These are phyloP conservation scores for Trochalopteron elliotii DNA, from an alignment of 2,113 vertebrate species.

Conservation along the genomic window DNA sequence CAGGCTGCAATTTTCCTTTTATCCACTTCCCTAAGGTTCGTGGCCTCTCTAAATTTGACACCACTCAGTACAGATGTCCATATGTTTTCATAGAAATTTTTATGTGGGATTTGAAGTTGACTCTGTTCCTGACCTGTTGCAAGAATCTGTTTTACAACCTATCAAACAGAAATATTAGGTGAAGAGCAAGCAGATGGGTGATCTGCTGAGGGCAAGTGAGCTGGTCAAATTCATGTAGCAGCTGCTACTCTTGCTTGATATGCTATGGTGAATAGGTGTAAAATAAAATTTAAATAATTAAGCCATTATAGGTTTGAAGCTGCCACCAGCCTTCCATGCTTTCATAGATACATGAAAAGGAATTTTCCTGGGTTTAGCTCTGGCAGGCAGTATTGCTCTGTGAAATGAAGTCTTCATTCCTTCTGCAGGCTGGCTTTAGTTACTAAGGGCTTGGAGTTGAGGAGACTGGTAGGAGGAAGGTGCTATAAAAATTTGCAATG, in stretches of 20 bases:
- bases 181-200: constrained; percentile 91
- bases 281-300: constrained; percentile 53
- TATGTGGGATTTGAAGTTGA: constrained; percentile 91
- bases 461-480: background rate
- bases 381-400: background rate
- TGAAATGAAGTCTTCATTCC: background rate
- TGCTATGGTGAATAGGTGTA: constrained; percentile 55
- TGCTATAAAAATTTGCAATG: background rate
- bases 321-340: background rate
- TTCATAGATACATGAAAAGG: background rate
- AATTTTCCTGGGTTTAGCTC: background rate
- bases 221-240: constrained; percentile 36
- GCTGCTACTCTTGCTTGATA: constrained; percentile 42
- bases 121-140: constrained; percentile 86
- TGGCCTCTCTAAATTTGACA: constrained; percentile 91
- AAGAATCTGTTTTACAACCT: constrained; percentile 90
- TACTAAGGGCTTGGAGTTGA: background rate
- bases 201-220: constrained; percentile 86
- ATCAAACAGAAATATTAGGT: constrained; percentile 95
- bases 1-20: constrained; percentile 94
- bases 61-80: constrained; percentile 93
- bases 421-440: background rate
- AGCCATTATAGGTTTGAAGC: background rate
- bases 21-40: constrained; percentile 88
- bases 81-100: constrained; percentile 90